These are phyloP conservation scores for Panagrolaimus sp. DNA, from an alignment of 1,140 invertebrate genomes.

Conservation along the genomic window DNA sequence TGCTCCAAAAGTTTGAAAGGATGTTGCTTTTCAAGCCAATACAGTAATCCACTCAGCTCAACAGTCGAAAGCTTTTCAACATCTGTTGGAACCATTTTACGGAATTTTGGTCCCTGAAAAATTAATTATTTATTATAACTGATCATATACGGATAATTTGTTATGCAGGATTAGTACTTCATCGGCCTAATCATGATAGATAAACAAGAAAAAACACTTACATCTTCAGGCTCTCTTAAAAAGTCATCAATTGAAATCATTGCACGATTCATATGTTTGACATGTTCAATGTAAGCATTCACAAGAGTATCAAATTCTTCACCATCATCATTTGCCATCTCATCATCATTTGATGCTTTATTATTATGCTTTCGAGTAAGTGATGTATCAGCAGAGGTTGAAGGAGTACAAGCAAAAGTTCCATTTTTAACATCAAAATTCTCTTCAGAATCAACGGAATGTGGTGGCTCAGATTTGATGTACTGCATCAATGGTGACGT, in stretches of 20 bases:
- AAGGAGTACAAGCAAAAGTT: too few species aligned
- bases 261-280: constrained; percentile 20
- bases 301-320: constrained; percentile 16
- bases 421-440: not conserved
- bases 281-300: constrained; percentile 13
- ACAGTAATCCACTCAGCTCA: constrained; percentile 16
- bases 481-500: not conserved
- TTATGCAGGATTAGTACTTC: too few species aligned
- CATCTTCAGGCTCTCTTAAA: not conserved
- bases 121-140: not conserved
- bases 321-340: not conserved
- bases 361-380: too few species aligned
- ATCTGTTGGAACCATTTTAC: constrained; percentile 18
- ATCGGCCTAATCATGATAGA: too few species aligned
- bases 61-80: constrained; percentile 20
- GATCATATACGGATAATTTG: too few species aligned
- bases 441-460: constrained; percentile 10
- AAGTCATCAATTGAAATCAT: constrained; percentile 18
- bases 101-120: not conserved
- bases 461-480: not conserved
- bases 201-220: not conserved
- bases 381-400: too few species aligned
- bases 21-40: constrained; percentile 20
- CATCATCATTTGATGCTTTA: too few species aligned
- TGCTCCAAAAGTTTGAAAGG: constrained; percentile 12